Conservation (phyloP, 2,888 invertebrate species). For the Bellardia pandia region DNA sequence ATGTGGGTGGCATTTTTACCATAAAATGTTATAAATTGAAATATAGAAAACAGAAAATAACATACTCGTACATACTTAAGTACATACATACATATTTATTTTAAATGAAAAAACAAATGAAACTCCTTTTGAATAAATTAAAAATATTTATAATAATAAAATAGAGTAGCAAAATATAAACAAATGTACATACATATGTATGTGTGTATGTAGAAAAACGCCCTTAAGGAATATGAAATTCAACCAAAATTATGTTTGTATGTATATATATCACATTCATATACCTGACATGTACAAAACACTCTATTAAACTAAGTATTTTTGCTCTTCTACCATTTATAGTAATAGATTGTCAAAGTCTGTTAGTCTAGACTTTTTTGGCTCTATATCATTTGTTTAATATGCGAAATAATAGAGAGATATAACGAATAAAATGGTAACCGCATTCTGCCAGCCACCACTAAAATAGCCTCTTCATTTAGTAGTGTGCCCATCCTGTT, state of each 20-base stretch:
- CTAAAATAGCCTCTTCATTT: conserved; percentile 2
- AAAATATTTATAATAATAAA: not conserved
- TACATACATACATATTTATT: no score
- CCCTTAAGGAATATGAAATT: not conserved
- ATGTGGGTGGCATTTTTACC: not conserved
- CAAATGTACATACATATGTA: no score
- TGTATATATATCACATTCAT: no score
- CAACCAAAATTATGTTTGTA: not conserved
- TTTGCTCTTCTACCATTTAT: not conserved
- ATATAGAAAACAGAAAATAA: not conserved
- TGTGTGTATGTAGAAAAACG: not conserved
- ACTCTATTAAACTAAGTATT: not conserved
- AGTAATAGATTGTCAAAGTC: not conserved
- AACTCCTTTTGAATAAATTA: not conserved
- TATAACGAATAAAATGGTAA: not conserved
- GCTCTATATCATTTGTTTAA: conserved; percentile 7
- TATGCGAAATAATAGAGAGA: not conserved
- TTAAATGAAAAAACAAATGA: not conserved
- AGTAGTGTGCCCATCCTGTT: no score
- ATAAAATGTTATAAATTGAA: conserved; percentile 22
- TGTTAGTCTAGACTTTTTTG: conserved; percentile 13
- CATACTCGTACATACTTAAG: no score
- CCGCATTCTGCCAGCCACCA: conserved; percentile 28
- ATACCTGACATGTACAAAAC: not conserved
- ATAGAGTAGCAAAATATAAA: not conserved